These are phyloP conservation scores for Hippocampus kuda DNA, from an alignment of 2,797 vertebrate species.

Conservation along the genomic window DNA sequence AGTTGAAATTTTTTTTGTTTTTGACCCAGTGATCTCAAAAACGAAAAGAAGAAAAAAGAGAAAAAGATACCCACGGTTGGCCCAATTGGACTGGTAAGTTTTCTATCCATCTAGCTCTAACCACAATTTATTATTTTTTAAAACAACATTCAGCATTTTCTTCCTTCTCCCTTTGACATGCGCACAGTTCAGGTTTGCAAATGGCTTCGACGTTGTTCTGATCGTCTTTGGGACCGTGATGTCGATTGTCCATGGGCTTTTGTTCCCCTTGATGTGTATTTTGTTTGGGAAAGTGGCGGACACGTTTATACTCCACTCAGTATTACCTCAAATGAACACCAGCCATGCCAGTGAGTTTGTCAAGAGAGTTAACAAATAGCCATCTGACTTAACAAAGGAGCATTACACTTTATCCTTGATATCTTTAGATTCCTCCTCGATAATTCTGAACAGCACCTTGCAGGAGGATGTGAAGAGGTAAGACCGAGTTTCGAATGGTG, in stretches of 20 bases:
- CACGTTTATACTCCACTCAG: slow-evolving; percentile 38
- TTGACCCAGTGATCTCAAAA: slow-evolving; percentile 22
- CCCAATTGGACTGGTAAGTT: slow-evolving; percentile 56
- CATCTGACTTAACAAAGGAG: neutral
- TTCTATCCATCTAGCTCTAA: neutral
- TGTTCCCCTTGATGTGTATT: slow-evolving; percentile 75
- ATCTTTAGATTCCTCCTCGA: slow-evolving; percentile 25
- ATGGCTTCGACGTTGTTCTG: slow-evolving; percentile 64
- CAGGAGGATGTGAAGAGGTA: slow-evolving; percentile 62
- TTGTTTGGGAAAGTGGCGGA: slow-evolving; percentile 91
- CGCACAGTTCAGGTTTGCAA: slow-evolving; percentile 83
- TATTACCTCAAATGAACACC: slow-evolving; percentile 26
- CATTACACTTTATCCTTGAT: neutral
- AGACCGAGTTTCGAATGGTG: slow-evolving; percentile 5
- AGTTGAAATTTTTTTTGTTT: neutral
- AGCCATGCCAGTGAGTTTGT: slow-evolving; percentile 46
- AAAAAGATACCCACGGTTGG: slow-evolving; percentile 50
- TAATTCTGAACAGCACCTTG: slow-evolving; percentile 37
- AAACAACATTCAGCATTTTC: neutral
- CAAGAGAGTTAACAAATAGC: neutral
- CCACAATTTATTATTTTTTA: neutral
- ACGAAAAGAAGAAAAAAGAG: slow-evolving; percentile 46
- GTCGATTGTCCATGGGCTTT: slow-evolving; percentile 70
- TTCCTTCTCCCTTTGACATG: neutral
- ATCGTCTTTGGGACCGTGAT: slow-evolving; percentile 70